Base-by-base conservation (phyloP, 2,888 invertebrate genomes). In the Eucera pruinosa region DNA sequence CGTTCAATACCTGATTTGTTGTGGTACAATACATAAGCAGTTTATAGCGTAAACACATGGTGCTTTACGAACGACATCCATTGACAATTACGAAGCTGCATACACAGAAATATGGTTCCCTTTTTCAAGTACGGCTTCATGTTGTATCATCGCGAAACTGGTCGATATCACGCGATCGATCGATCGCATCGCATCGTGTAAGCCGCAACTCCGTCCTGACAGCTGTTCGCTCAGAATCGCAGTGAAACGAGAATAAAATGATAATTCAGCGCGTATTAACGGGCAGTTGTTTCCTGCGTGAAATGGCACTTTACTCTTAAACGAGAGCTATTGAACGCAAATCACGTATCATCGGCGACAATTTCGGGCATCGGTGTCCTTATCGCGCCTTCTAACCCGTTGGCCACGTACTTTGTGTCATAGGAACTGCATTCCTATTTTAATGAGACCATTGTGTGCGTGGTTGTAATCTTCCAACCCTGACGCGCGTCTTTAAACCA, bases 111-210 rank as follows among this genome's bases (percentile, higher is more conserved):
- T 69, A 25, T 50, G 20, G 20, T 41, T 41, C 30, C 27, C 11
- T 20, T 70, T 58, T 36, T 39, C 18, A n/a, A n/a, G n/a, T n/a
- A n/a, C n/a, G n/a, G 11, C 18, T 18, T 4, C n/a, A n/a, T 15
- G 41, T 74, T 72, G 64, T 67, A 65, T 58, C 68, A 30, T 64
- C 67, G 33, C 39, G 55, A 73, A 64, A 54, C 52, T 62, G 23
- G n/a, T 57, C 48, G 58, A 70, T 80, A 82, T 83, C 61, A 33
- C 6, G 6, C 18, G 64, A 78, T 79, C 62, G 66, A 82, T 75
- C 66, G 47, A 62, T 76, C 45, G 62, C 33, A 7, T 20, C 64
- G 62, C 33, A 7, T 20, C 64, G 60, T 27, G 39, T 20, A 13
- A 57, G 57, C 47, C 25, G 23, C 68, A 33, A 61, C 61, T 57